Conservation (phyloP, 2,888 invertebrate genomes). For the Meandrusa payeni region DNA sequence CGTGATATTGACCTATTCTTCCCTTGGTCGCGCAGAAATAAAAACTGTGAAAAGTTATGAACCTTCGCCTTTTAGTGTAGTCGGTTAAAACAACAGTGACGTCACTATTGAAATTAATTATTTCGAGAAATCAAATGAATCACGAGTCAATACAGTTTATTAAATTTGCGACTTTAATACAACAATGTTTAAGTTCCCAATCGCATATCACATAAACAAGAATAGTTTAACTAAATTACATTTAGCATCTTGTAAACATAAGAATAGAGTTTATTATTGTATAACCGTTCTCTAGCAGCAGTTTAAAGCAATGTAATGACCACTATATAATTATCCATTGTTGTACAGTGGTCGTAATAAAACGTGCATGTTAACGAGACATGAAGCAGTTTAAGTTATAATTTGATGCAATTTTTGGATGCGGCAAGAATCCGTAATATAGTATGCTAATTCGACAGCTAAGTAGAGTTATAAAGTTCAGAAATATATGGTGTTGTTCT, state of each 20-base stretch:
- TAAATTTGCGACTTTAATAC: background rate
- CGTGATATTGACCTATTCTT: no score
- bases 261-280: background rate
- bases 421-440: background rate
- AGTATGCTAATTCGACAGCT: no score
- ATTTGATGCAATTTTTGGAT: conserved; percentile 2
- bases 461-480: no score
- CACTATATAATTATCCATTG: conserved; percentile 4
- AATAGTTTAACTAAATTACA: background rate
- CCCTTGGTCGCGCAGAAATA: no score
- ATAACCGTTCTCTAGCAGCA: background rate
- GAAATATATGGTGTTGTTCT: no score
- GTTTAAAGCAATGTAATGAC: background rate
- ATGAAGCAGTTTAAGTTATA: background rate
- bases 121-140: conserved; percentile 4
- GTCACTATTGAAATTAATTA: no score
- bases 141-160: background rate
- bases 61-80: no score
- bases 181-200: background rate
- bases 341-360: background rate
- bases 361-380: conserved; percentile 3
- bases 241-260: background rate
- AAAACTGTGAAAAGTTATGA: no score
- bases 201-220: fast-evolving
- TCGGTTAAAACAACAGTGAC: no score